Evolutionary conservation across 2,797 vertebrate genomes (phyloP).

Genomic region (Pseudochaenichthys georgianus): DNA sequence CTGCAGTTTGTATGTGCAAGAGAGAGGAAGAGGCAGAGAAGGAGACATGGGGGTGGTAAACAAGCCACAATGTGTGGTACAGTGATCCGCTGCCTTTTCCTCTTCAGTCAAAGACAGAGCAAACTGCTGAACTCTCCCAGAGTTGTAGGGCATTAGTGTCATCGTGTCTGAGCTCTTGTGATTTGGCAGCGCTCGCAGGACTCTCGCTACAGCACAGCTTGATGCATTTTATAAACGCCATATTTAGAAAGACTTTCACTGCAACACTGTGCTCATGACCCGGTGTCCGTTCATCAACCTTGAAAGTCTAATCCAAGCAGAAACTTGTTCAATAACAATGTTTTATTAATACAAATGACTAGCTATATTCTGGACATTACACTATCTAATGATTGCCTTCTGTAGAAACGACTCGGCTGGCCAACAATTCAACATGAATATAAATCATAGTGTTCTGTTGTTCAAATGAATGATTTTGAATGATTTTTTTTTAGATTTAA

Average conservation of each 20-base stretch:
- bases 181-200: slow-evolving; percentile 47
- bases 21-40: slow-evolving; percentile 43
- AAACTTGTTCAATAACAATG: slow-evolving; percentile 15
- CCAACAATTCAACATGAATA: neutral
- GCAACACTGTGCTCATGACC: slow-evolving; percentile 30
- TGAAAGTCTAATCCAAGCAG: slow-evolving; percentile 43
- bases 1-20: slow-evolving; percentile 55
- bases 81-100: slow-evolving; percentile 56
- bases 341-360: neutral
- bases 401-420: neutral
- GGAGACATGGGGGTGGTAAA: slow-evolving; percentile 57
- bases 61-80: slow-evolving; percentile 61
- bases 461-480: too few relatives aligned
- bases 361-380: neutral
- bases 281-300: slow-evolving; percentile 35
- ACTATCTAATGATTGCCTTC: neutral
- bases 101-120: slow-evolving; percentile 54
- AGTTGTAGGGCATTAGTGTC: slow-evolving; percentile 50
- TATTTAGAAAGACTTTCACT: slow-evolving; percentile 44
- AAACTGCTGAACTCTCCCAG: slow-evolving; percentile 51
- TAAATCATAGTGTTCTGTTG: neutral
- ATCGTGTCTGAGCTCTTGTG: slow-evolving; percentile 28
- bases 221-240: slow-evolving; percentile 43
- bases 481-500: too few relatives aligned
- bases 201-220: slow-evolving; percentile 40